These are phyloP conservation scores for Campylomormyrus tamandua DNA, from an alignment of 2,113 vertebrate species.

Conservation along the genomic window DNA sequence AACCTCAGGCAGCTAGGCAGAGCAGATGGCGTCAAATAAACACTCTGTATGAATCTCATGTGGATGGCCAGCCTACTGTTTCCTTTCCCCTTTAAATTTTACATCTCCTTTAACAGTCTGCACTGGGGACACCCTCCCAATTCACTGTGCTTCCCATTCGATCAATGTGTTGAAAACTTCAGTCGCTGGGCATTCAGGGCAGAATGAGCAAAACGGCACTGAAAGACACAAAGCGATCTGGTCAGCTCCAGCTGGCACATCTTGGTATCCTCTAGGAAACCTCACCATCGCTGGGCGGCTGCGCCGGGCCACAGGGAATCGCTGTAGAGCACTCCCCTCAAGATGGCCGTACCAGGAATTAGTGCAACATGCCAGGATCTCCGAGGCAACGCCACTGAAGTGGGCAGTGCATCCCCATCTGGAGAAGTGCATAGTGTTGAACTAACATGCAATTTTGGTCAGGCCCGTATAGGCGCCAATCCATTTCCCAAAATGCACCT, in stretches of 20 bases:
- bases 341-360: slow-evolving; percentile 43
- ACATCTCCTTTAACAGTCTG: background rate
- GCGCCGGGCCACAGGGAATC: slow-evolving; percentile 41
- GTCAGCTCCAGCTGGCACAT: slow-evolving; percentile 6
- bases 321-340: slow-evolving; percentile 43
- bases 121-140: slow-evolving; percentile 19
- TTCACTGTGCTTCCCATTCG: slow-evolving; percentile 14
- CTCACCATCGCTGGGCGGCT: slow-evolving; percentile 28
- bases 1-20: slow-evolving; percentile 8
- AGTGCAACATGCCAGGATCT: slow-evolving; percentile 31
- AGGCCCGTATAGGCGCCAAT: background rate
- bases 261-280: background rate
- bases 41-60: slow-evolving; percentile 17
- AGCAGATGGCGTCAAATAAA: slow-evolving; percentile 44
- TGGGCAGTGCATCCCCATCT: slow-evolving; percentile 46
- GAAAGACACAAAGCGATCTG: slow-evolving; percentile 26
- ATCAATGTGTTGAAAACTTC: slow-evolving; percentile 22
- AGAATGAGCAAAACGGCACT: slow-evolving; percentile 8
- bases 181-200: slow-evolving; percentile 28
- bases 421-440: slow-evolving; percentile 39
- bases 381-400: slow-evolving; percentile 36
- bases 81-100: slow-evolving; percentile 21
- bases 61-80: background rate
- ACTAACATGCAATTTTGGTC: slow-evolving; percentile 20
- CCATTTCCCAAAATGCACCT: background rate